These are phyloP conservation scores for Chromis chromis DNA, from an alignment of 2,797 vertebrate species.

Conservation along the genomic window DNA sequence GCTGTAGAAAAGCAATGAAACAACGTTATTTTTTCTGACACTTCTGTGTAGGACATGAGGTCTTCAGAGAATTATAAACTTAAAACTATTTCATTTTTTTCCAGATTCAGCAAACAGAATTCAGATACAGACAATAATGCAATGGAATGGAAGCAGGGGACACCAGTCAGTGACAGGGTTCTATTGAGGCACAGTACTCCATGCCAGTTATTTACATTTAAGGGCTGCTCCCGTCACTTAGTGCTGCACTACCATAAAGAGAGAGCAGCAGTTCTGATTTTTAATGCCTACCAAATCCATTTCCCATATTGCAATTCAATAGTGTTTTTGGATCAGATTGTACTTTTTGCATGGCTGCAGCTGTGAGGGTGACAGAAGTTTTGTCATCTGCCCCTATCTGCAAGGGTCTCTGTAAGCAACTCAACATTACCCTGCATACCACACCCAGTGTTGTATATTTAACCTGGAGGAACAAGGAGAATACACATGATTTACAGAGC, in stretches of 20 bases:
- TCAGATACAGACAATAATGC: not conserved
- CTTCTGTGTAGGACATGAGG: not conserved
- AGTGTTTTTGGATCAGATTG: not conserved
- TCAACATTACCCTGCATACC: no score
- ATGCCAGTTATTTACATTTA: not conserved
- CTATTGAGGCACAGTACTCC: not conserved
- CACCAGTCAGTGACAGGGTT: not conserved
- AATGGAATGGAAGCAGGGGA: not conserved
- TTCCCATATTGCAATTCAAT: not conserved
- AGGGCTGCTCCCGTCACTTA: not conserved
- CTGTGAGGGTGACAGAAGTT: not conserved
- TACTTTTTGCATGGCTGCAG: not conserved
- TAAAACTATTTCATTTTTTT: not conserved
- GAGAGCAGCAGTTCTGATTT: no score
- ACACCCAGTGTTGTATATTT: no score
- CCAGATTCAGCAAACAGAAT: not conserved
- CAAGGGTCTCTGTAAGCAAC: no score
- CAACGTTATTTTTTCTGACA: not conserved
- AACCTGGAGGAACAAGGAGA: no score
- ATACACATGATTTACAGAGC: no score
- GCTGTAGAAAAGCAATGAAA: not conserved
- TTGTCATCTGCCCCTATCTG: not conserved
- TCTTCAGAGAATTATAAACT: constrained; percentile 8
- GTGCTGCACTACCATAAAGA: no score
- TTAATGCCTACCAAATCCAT: not conserved